Evolutionary conservation across 1,140 invertebrate genomes (phyloP).

Genomic region (Drosophila pallidifrons): DNA sequence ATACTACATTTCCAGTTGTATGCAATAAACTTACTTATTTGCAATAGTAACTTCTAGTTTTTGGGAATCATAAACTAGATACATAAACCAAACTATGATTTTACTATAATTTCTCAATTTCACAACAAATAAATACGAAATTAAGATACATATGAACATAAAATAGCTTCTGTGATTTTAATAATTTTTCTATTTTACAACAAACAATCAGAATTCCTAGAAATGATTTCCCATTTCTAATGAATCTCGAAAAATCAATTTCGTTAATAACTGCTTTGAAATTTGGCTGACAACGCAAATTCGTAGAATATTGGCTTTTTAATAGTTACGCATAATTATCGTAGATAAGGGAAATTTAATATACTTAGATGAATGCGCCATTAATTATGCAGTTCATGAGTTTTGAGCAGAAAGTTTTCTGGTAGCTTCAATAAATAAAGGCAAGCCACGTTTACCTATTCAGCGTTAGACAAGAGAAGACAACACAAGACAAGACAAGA

Average conservation of each 20-base stretch:
- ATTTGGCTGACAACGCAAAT: too few species aligned
- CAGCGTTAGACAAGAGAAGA: slow-evolving; percentile 23
- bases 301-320: neutral
- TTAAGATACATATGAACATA: too few species aligned
- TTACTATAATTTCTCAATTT: too few species aligned
- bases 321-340: slow-evolving; percentile 25
- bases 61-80: too few species aligned
- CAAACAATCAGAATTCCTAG: too few species aligned
- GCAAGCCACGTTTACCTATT: slow-evolving; percentile 36
- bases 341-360: slow-evolving; percentile 3
- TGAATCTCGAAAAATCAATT: neutral
- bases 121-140: neutral
- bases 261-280: neutral
- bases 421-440: slow-evolving; percentile 12
- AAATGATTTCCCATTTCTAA: neutral
- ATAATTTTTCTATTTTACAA: neutral
- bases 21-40: neutral
- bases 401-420: slow-evolving; percentile 5
- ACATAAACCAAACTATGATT: too few species aligned
- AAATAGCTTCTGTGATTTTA: neutral
- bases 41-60: too few species aligned
- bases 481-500: slow-evolving; percentile 22
- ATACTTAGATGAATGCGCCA: slow-evolving; percentile 25
- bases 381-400: slow-evolving; percentile 52
- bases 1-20: neutral